Conservation (phyloP, 2,113 vertebrate genomes). For the Atherinomorus stipes region DNA sequence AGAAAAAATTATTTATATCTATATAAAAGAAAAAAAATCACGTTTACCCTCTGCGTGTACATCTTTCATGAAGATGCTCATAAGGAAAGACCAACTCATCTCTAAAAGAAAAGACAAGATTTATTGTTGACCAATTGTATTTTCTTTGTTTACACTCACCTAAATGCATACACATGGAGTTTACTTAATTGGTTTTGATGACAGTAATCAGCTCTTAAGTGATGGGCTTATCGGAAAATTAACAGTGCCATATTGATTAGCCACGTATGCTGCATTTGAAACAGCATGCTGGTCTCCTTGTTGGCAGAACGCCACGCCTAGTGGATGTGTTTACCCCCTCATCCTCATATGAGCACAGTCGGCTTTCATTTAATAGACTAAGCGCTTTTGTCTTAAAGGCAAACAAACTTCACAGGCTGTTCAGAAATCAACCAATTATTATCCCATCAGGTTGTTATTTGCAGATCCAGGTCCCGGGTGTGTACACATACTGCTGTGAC, state of each 20-base stretch:
- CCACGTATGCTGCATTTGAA: slow-evolving; percentile 57
- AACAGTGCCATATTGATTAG: slow-evolving; percentile 62
- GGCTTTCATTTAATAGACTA: slow-evolving; percentile 49
- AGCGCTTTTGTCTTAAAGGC: slow-evolving; percentile 11
- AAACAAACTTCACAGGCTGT: slow-evolving; percentile 41
- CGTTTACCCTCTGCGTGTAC: too few species aligned
- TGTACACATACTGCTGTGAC: slow-evolving; percentile 39
- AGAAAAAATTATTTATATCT: too few species aligned
- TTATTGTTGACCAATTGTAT: slow-evolving; percentile 14
- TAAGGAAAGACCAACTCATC: too few species aligned
- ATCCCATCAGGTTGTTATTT: slow-evolving; percentile 54
- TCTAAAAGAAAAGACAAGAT: too few species aligned
- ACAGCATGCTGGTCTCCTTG: slow-evolving; percentile 32
- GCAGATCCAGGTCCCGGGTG: slow-evolving; percentile 26
- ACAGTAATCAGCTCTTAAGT: slow-evolving; percentile 62
- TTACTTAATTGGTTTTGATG: slow-evolving; percentile 60
- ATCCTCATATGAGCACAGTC: slow-evolving; percentile 30
- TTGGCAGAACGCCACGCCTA: slow-evolving; percentile 41
- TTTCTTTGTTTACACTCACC: slow-evolving; percentile 22
- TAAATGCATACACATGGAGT: slow-evolving; percentile 9
- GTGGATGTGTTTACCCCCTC: slow-evolving; percentile 27
- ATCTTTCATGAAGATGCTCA: too few species aligned
- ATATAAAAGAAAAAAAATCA: too few species aligned
- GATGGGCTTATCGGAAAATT: slow-evolving; percentile 61
- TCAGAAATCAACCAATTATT: slow-evolving; percentile 68